A percentile compares a stretch with the other conserved stretches of the same genome.
Conservation (phyloP, 2,113 vertebrate genomes). For the Silurus glanis region DNA sequence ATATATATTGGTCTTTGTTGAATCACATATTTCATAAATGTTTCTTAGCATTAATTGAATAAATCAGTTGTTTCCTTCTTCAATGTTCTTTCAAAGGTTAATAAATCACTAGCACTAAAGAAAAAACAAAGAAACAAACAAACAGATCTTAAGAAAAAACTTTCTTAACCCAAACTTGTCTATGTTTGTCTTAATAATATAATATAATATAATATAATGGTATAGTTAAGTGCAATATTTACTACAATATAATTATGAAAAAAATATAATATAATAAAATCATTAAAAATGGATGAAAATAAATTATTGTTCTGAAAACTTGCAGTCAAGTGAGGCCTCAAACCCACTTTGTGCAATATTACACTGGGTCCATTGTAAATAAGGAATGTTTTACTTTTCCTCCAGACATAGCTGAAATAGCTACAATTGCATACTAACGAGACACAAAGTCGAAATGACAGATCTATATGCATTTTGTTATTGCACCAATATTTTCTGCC, state of each 20-base stretch:
- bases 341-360: background rate
- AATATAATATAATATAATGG: background rate
- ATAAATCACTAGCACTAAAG: background rate
- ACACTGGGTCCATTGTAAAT: slow-evolving; percentile 1
- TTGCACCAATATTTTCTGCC: background rate
- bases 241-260: too few relatives aligned
- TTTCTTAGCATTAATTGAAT: background rate
- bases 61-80: background rate
- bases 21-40: background rate
- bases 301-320: background rate
- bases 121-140: background rate
- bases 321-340: background rate
- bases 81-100: background rate
- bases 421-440: background rate
- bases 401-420: slow-evolving; percentile 11
- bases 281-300: background rate
- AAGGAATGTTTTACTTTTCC: slow-evolving; percentile 13
- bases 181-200: background rate
- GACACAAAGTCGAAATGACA: background rate
- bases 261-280: background rate
- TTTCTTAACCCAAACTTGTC: background rate
- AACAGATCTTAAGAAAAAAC: too few relatives aligned
- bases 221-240: too few relatives aligned
- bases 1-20: background rate
- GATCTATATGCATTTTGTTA: background rate